phyloP scores from a whole-genome alignment of 2,797 vertebrate genomes.

The Macropus fuliginosus region DNA sequence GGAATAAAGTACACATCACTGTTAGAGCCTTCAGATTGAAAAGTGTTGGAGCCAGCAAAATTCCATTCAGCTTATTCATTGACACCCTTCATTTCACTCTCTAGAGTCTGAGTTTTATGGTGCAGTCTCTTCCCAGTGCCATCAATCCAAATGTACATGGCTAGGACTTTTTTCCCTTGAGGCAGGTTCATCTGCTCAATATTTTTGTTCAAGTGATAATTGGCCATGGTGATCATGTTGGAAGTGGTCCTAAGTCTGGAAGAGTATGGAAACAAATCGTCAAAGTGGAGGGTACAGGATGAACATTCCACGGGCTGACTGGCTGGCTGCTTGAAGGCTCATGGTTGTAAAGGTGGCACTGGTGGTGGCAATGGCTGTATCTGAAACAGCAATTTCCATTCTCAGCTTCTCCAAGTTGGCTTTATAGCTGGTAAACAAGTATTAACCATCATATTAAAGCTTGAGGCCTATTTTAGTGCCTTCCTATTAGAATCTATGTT shows the following conservation, averaged over 20 bases:
- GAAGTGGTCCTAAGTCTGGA: conserved; percentile 75
- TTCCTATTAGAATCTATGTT: too few relatives aligned
- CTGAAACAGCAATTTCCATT: too few relatives aligned
- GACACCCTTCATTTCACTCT: conserved; percentile 93
- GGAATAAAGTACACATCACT: conserved; percentile 93
- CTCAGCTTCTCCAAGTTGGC: too few relatives aligned
- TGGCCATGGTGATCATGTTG: conserved; percentile 89
- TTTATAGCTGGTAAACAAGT: too few relatives aligned
- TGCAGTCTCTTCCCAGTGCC: conserved; percentile 95
- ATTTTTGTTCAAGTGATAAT: conserved; percentile 48
- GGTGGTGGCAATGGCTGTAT: too few relatives aligned
- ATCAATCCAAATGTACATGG: conserved; percentile 98
- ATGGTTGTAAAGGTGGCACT: too few relatives aligned
- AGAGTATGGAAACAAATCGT: too few relatives aligned
- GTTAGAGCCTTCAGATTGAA: conserved; percentile 88
- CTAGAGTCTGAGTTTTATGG: conserved; percentile 96
- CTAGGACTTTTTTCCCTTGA: conserved; percentile 94
- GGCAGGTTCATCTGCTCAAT: conserved; percentile 94
- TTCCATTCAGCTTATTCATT: conserved; percentile 94
- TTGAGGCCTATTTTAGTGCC: too few relatives aligned
- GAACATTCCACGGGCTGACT: too few relatives aligned
- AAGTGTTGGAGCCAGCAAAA: conserved; percentile 91
- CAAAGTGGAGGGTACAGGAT: too few relatives aligned
- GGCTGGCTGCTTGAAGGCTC: too few relatives aligned
- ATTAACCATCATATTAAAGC: too few relatives aligned